Conservation (phyloP, 2,797 vertebrate species). For the Caiman crocodilus region DNA sequence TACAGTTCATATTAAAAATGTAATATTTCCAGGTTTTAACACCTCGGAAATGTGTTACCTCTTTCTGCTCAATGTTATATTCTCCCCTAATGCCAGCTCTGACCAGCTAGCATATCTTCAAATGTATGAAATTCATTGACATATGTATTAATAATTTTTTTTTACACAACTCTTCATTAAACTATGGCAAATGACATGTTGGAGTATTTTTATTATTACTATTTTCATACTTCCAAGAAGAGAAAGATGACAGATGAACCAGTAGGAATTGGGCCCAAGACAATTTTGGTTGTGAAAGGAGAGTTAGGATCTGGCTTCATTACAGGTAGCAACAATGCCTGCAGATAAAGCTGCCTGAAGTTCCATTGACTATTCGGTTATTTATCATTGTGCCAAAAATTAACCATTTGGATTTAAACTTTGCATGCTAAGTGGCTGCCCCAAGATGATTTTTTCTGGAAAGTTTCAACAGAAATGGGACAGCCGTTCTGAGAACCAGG, state of each 20-base stretch:
- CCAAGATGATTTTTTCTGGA: neutral
- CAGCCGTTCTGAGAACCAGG: neutral
- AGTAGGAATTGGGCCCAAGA: neutral
- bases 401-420: neutral
- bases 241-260: neutral
- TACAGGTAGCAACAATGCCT: neutral
- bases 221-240: neutral
- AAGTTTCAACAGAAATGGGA: neutral
- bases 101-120: neutral
- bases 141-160: neutral
- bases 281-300: neutral
- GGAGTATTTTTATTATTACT: neutral
- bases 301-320: neutral
- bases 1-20: too few relatives aligned
- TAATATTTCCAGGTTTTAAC: too few relatives aligned
- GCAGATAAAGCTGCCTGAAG: neutral
- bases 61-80: neutral
- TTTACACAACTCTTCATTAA: neutral
- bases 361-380: neutral
- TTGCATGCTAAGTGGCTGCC: neutral
- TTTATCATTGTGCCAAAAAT: neutral
- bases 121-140: neutral
- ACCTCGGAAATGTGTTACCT: too few relatives aligned
- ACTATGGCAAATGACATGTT: neutral
- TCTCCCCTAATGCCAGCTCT: neutral